phyloP scores from a whole-genome alignment of 2,888 invertebrate species.

The Lepidonotus clava region DNA sequence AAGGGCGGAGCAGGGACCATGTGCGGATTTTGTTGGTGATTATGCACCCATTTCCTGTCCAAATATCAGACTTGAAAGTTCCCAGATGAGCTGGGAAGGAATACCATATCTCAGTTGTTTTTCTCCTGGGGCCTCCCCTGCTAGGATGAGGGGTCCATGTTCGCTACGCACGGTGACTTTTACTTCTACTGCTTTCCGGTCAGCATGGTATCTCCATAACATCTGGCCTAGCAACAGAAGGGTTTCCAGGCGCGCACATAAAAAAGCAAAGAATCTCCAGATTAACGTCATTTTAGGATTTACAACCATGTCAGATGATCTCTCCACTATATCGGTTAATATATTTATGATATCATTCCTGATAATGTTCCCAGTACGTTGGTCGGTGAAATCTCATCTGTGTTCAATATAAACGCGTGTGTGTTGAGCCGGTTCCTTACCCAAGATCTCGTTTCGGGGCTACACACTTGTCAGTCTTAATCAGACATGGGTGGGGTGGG shows the following conservation, averaged over 20 bases:
- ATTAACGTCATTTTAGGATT: too few relatives aligned
- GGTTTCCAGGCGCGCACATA: not conserved
- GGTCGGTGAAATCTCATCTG: not conserved
- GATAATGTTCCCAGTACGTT: not conserved
- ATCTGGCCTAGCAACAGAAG: not conserved
- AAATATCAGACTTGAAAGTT: slow-evolving; percentile 12
- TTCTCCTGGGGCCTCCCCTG: not conserved
- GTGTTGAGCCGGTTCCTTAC: not conserved
- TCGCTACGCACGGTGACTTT: slow-evolving; percentile 3
- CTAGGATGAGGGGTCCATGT: not conserved
- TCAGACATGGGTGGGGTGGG: not conserved
- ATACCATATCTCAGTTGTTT: not conserved
- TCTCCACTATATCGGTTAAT: not conserved
- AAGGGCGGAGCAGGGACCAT: not conserved
- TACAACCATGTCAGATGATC: not conserved
- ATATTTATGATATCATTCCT: not conserved
- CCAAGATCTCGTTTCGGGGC: slow-evolving; percentile 3
- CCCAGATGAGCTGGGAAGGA: not conserved
- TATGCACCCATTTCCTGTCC: not conserved
- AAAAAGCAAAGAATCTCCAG: not conserved
- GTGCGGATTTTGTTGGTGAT: not conserved
- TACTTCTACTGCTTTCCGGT: not conserved
- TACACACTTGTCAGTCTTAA: slow-evolving; percentile 49
- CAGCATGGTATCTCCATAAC: not conserved
- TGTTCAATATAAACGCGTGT: not conserved